These are phyloP conservation scores for Clarias gariepinus DNA, from an alignment of 2,113 vertebrate species.

Conservation along the genomic window DNA sequence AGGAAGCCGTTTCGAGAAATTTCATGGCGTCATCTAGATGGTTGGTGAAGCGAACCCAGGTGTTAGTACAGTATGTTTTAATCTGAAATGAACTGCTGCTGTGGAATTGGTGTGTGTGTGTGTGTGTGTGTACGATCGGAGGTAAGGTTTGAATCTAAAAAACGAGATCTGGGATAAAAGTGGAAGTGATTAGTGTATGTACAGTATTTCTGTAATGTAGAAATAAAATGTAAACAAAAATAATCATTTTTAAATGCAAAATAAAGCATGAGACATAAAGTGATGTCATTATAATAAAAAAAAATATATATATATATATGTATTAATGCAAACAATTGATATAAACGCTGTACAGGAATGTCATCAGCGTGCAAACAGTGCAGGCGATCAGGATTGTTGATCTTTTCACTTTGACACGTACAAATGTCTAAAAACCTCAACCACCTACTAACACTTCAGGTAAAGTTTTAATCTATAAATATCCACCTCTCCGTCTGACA, in stretches of 20 bases:
- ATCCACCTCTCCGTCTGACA: conserved; percentile 43
- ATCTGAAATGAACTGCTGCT: neutral
- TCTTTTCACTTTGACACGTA: neutral
- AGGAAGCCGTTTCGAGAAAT: conserved; percentile 62
- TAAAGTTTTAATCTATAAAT: conserved; percentile 60
- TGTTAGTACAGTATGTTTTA: neutral
- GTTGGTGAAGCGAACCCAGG: neutral
- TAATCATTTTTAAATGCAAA: neutral
- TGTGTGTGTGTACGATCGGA: neutral
- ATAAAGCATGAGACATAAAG: neutral
- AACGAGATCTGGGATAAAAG: neutral
- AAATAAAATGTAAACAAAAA: neutral
- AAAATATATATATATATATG: neutral
- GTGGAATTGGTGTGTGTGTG: neutral
- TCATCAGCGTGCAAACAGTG: neutral
- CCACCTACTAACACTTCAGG: conserved; percentile 39
- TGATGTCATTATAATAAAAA: neutral
- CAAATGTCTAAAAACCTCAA: neutral
- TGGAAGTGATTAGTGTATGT: neutral
- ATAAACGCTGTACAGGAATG: neutral
- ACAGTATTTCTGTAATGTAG: neutral
- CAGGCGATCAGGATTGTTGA: neutral
- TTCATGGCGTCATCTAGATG: neutral
- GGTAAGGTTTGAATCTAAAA: neutral
- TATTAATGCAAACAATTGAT: neutral